phyloP scores from a whole-genome alignment of 1,140 invertebrate genomes.

The Spodoptera litura region DNA sequence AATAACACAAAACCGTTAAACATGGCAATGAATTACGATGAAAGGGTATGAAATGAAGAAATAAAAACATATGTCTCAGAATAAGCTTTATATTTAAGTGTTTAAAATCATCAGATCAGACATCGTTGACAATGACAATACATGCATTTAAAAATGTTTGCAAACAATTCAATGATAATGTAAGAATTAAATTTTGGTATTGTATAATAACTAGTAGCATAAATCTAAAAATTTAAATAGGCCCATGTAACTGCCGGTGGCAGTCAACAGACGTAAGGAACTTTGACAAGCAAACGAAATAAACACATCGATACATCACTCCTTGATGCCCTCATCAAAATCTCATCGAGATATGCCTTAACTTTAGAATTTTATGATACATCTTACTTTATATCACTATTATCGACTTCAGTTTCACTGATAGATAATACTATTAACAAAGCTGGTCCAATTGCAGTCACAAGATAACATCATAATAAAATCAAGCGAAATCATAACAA shows the following conservation, averaged over 20 bases:
- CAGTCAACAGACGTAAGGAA: constrained; percentile 47
- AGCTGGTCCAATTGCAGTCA: constrained; percentile 47
- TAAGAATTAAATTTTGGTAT: constrained; percentile 30
- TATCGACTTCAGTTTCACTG: constrained; percentile 47
- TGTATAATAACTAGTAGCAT: constrained; percentile 20
- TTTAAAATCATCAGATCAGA: constrained; percentile 47
- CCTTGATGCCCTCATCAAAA: constrained; percentile 21
- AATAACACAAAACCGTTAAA: constrained; percentile 1
- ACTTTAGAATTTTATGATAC: constrained; percentile 44
- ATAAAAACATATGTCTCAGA: constrained; percentile 31
- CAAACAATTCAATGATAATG: constrained; percentile 34
- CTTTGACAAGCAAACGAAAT: constrained; percentile 44
- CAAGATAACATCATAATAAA: constrained; percentile 39
- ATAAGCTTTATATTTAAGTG: constrained; percentile 48
- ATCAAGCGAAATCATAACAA: constrained; percentile 47
- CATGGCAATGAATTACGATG: neutral
- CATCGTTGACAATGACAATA: constrained; percentile 27
- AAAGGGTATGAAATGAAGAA: constrained; percentile 3
- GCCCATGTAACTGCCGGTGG: constrained; percentile 29
- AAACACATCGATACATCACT: constrained; percentile 29
- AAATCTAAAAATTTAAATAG: constrained; percentile 24
- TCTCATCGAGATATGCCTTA: constrained; percentile 42
- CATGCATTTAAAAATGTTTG: constrained; percentile 40
- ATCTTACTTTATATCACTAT: constrained; percentile 46
- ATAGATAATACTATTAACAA: constrained; percentile 42